phyloP scores from a whole-genome alignment of 2,113 vertebrate genomes.

The Barnardius zonarius region DNA sequence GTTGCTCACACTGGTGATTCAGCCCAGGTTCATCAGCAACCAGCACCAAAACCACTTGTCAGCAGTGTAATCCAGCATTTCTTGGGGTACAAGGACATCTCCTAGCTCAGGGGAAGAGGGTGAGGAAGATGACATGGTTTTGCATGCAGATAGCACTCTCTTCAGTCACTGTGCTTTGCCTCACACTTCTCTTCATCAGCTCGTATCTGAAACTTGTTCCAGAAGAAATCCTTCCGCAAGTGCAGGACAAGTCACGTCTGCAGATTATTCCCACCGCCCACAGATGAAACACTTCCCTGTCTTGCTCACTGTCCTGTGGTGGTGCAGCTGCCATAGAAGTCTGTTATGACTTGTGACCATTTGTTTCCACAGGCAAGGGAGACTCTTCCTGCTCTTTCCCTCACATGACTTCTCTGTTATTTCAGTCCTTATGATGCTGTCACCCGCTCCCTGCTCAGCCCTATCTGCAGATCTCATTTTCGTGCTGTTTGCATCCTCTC shows the following conservation, averaged over 20 bases:
- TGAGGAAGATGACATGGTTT: not conserved
- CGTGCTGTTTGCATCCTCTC: conserved; percentile 3
- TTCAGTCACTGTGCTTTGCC: not conserved
- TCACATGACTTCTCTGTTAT: not conserved
- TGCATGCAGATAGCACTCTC: not conserved
- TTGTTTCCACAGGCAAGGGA: not conserved
- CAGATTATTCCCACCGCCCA: not conserved
- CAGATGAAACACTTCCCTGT: not conserved
- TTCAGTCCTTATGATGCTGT: not conserved
- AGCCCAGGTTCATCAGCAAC: not conserved
- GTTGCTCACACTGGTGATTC: not conserved
- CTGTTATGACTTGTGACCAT: not conserved
- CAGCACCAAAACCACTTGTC: not conserved
- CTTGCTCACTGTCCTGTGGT: not conserved
- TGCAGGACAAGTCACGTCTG: not conserved
- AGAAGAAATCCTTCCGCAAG: not conserved
- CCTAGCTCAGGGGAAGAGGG: too few species aligned
- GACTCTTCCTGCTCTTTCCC: not conserved
- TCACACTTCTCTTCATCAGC: not conserved
- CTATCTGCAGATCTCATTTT: not conserved
- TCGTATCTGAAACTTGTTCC: not conserved
- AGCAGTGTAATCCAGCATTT: not conserved
- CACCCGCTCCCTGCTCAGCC: not conserved
- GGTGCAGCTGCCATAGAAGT: not conserved
- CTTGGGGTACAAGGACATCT: not conserved